Base-by-base conservation (phyloP, 2,888 invertebrate species). In the Cancer borealis region DNA sequence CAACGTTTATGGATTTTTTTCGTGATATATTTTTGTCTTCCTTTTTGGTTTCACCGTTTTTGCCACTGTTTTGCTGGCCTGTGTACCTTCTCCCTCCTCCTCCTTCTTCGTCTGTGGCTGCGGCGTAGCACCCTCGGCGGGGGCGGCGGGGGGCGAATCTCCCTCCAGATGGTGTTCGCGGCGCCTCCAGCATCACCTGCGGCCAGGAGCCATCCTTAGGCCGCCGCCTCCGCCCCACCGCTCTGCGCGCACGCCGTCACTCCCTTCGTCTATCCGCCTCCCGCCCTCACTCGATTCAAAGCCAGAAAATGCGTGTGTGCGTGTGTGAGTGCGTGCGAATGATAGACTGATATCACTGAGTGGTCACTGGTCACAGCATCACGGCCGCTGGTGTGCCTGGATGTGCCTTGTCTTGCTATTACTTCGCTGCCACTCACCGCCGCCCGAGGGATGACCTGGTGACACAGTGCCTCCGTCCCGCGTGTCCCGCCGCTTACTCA, bases 131-230 rank as follows among this genome's bases (percentile, higher is more conserved):
- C 88, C 47, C 46, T 49, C 49, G 47, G 46, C 46, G 47, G 88
- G 47, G 10, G n/a, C 49, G 88, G 88, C 47, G n/a, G 47, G 88
- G 66, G 45, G 91, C 60, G 66, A 39, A 46, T 45, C 46, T 46
- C 84, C 92, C 73, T 49, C 26, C 4, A n/a, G 79, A 45, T 49
- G 45, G n/a, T 73, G n/a, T 88, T 45, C 66, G 39, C 88, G 8
- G 92, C 60, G 39, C 54, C 30, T 79, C 54, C 87, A 88, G 88
- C 39, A 45, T 39, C 88, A 30, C 88, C 60, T 54, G 92, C n/a
- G 45, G 60, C 49, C 88, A 88, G 88, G 92, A 45, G 54, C n/a
- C 49, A 88, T 92, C 60, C 92, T n/a, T 39, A 21, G 92, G 79
- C 47, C 5, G 30, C 49, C 49, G 39, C 79, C 26, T 14, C 26